These are phyloP conservation scores for Argynnis bischoffii DNA, from an alignment of 2,888 invertebrate genomes.

Conservation along the genomic window DNA sequence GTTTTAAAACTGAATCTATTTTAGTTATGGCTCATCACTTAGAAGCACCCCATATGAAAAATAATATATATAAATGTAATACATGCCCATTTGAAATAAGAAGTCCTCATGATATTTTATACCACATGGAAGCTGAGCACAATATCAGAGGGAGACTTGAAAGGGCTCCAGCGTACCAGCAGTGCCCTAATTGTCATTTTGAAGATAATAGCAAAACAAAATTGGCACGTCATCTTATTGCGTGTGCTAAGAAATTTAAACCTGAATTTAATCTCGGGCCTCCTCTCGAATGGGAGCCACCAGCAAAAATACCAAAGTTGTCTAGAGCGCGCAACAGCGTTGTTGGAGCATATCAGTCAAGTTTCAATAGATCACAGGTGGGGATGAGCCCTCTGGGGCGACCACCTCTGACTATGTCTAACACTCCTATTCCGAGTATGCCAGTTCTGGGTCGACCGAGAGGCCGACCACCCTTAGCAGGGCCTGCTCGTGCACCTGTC, in stretches of 20 bases:
- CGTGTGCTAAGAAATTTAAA: conserved; percentile 95
- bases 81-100: conserved; percentile 93
- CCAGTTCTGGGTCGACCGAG: conserved; percentile 69
- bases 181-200: conserved; percentile 97
- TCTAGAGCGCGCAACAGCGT: conserved; percentile 71
- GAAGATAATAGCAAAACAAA: conserved; percentile 97
- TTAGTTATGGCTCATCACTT: conserved; percentile 94
- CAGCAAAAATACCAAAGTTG: conserved; percentile 93
- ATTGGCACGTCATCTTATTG: conserved; percentile 92
- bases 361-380: conserved; percentile 76
- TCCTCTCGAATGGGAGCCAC: conserved; percentile 95
- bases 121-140: conserved; percentile 97
- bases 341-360: conserved; percentile 73
- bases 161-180: conserved; percentile 94
- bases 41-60: conserved; percentile 96
- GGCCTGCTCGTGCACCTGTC: conserved; percentile 61
- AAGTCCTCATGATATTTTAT: conserved; percentile 94
- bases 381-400: conserved; percentile 70
- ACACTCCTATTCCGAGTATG: conserved; percentile 55
- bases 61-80: conserved; percentile 93
- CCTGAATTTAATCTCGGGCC: conserved; percentile 94
- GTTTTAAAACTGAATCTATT: conserved; percentile 94
- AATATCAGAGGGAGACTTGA: conserved; percentile 93
- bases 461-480: conserved; percentile 72
- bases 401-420: conserved; percentile 60